These are phyloP conservation scores for Salvelinus alpinus DNA, from an alignment of 2,113 vertebrate species.

Conservation along the genomic window DNA sequence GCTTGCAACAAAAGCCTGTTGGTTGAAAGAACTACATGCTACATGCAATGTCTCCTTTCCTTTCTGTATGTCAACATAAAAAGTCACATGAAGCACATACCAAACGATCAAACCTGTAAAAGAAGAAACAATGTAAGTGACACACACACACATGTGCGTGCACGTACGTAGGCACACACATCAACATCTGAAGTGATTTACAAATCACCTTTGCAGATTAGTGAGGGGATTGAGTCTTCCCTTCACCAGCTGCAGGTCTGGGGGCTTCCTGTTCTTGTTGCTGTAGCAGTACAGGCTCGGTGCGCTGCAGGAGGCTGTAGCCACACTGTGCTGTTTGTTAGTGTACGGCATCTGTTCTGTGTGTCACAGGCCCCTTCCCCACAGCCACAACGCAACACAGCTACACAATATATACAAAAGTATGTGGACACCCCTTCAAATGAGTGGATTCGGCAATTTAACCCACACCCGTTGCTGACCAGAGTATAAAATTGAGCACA, in stretches of 20 bases:
- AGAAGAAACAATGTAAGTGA: slow-evolving; percentile 30
- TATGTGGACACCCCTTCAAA: too few relatives aligned
- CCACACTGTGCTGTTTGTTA: slow-evolving; percentile 75
- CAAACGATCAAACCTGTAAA: background rate
- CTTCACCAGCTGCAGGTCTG: slow-evolving; percentile 60
- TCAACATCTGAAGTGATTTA: slow-evolving; percentile 42
- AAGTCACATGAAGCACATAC: slow-evolving; percentile 36
- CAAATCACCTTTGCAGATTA: slow-evolving; percentile 55
- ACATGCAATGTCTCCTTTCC: slow-evolving; percentile 34
- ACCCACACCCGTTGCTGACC: too few relatives aligned
- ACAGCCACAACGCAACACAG: slow-evolving; percentile 33
- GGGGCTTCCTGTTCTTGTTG: slow-evolving; percentile 71
- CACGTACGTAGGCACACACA: slow-evolving; percentile 34
- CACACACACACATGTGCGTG: slow-evolving; percentile 45
- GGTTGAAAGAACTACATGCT: slow-evolving; percentile 46
- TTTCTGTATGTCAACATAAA: slow-evolving; percentile 3
- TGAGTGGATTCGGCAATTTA: too few relatives aligned
- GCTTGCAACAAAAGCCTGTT: slow-evolving; percentile 46
- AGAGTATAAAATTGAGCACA: too few relatives aligned
- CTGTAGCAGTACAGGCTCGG: slow-evolving; percentile 59
- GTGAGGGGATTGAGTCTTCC: slow-evolving; percentile 37
- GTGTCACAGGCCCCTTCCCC: slow-evolving; percentile 63
- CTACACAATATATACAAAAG: too few relatives aligned
- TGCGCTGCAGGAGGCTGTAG: slow-evolving; percentile 57
- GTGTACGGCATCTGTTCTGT: slow-evolving; percentile 79